A percentile compares a stretch with the other conserved stretches of the same genome.
These are phyloP conservation scores for Drosophila mayri DNA, from an alignment of 1,140 invertebrate genomes.

Conservation along the genomic window DNA sequence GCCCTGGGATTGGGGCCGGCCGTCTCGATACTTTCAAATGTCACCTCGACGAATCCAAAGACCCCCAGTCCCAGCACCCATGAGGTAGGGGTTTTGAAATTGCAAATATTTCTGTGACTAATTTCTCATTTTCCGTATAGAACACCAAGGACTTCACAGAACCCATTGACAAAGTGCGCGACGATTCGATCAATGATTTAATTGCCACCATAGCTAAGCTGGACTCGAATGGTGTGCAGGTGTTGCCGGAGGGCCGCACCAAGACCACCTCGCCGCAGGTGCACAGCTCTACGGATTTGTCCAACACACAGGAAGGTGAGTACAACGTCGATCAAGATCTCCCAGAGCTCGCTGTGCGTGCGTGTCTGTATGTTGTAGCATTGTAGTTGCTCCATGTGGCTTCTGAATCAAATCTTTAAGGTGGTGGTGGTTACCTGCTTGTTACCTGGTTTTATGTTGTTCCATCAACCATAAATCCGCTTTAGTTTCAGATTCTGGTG, in stretches of 20 bases:
- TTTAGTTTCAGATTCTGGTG: slow-evolving; percentile 19
- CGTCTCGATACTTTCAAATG: slow-evolving; percentile 85
- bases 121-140: slow-evolving; percentile 23
- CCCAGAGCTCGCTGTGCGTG: slow-evolving; percentile 36
- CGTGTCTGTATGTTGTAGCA: slow-evolving; percentile 31
- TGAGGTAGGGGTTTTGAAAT: slow-evolving; percentile 64
- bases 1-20: slow-evolving; percentile 75
- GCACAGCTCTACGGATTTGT: slow-evolving; percentile 87
- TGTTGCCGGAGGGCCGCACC: slow-evolving; percentile 86
- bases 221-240: slow-evolving; percentile 92
- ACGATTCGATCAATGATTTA: slow-evolving; percentile 93
- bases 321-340: not conserved
- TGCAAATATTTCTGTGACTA: not conserved
- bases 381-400: slow-evolving; percentile 23
- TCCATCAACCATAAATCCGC: slow-evolving; percentile 5
- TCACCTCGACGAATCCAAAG: slow-evolving; percentile 92
- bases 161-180: slow-evolving; percentile 90
- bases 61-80: slow-evolving; percentile 90
- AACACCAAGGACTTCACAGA: slow-evolving; percentile 85
- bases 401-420: not conserved
- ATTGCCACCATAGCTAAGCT: slow-evolving; percentile 93
- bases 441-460: slow-evolving; percentile 6
- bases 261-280: slow-evolving; percentile 87
- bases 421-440: slow-evolving; percentile 17
- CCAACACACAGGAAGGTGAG: slow-evolving; percentile 84